These are phyloP conservation scores for Aspidapion aeneum DNA, from an alignment of 2,888 invertebrate species.

Conservation along the genomic window DNA sequence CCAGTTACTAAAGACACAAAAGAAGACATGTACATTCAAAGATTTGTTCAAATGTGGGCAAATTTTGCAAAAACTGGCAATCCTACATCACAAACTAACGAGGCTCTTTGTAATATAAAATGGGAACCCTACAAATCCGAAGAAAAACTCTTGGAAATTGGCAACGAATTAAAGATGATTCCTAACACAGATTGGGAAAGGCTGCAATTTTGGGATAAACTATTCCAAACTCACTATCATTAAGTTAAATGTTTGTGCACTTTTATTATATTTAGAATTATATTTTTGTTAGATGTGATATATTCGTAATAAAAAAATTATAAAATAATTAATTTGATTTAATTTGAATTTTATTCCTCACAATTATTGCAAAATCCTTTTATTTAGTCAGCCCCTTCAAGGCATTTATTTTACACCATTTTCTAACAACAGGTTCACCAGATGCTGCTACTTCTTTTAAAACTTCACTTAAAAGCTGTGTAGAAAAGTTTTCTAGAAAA, in stretches of 20 bases:
- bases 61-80: slow-evolving; percentile 40
- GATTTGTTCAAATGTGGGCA: slow-evolving; percentile 41
- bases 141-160: slow-evolving; percentile 38
- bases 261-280: too few species aligned
- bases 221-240: slow-evolving; percentile 27
- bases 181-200: slow-evolving; percentile 36
- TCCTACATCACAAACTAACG: slow-evolving; percentile 34
- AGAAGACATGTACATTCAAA: slow-evolving; percentile 36
- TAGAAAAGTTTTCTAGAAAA: slow-evolving; percentile 24
- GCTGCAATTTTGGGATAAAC: slow-evolving; percentile 39
- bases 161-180: slow-evolving; percentile 31
- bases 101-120: slow-evolving; percentile 29
- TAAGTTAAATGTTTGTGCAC: too few species aligned
- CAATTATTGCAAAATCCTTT: not conserved
- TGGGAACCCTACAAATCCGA: slow-evolving; percentile 36
- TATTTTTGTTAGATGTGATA: too few species aligned
- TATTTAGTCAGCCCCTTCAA: not conserved
- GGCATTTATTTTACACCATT: not conserved
- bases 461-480: not conserved
- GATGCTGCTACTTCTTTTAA: not conserved
- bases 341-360: too few species aligned
- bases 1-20: slow-evolving; percentile 27
- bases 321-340: too few species aligned
- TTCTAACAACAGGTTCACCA: not conserved
- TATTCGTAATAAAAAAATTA: too few species aligned